Percentiles rank a stretch among this genome's conserved stretches.
Evolutionary conservation across 2,888 invertebrate genomes (phyloP).

Genomic region (Rhamphomyia laevipes): DNA sequence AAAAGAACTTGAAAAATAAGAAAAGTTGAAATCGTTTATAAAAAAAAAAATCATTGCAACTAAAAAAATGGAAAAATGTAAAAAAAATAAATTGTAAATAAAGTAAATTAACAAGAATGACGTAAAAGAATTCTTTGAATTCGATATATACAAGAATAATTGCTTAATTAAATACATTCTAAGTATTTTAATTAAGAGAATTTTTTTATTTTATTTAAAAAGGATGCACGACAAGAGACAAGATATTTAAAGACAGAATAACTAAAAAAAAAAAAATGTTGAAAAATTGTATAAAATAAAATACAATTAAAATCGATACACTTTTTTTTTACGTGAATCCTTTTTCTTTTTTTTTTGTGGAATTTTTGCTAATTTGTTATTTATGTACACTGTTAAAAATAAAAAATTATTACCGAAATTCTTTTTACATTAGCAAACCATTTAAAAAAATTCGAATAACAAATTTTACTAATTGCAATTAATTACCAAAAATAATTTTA

Average conservation of each 20-base stretch:
- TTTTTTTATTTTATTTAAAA: conserved; percentile 1
- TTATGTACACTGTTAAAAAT: background rate
- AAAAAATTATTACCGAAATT: background rate
- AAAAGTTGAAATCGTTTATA: no score
- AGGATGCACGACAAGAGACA: conserved; percentile 1
- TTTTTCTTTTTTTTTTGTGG: no score
- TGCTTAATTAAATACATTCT: conserved; percentile 21
- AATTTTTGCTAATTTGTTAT: no score
- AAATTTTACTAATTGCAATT: no score
- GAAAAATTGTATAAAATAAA: no score
- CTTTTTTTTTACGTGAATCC: no score
- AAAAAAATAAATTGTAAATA: background rate
- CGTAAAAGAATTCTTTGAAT: conserved; percentile 16
- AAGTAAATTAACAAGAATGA: conserved; percentile 3
- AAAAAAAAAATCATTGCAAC: background rate
- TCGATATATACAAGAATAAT: conserved; percentile 18
- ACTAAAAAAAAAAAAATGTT: no score
- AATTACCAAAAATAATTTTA: no score
- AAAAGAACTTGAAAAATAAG: background rate
- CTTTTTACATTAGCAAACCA: no score
- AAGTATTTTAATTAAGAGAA: conserved; percentile 21
- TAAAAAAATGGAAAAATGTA: background rate
- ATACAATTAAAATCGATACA: no score
- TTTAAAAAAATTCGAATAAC: no score
- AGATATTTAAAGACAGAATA: background rate